Conservation (phyloP, 2,797 vertebrate genomes). For the Intellagama lesueurii region DNA sequence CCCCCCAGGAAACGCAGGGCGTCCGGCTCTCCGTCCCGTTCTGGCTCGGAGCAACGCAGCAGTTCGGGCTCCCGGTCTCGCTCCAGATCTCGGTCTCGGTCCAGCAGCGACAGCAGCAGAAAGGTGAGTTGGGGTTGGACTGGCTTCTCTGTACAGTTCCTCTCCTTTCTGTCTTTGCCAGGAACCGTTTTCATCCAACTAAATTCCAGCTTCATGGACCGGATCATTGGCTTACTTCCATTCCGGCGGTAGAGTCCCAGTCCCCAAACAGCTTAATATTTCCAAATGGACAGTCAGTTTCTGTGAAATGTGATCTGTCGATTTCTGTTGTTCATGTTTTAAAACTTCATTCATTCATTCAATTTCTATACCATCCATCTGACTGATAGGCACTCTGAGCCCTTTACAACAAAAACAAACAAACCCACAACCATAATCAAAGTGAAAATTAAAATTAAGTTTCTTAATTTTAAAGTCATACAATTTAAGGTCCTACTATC, state of each 20-base stretch:
- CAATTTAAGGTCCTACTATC: too few species aligned
- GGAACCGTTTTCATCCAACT: not conserved
- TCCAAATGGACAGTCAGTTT: not conserved
- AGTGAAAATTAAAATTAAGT: too few species aligned
- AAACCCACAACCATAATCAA: too few species aligned
- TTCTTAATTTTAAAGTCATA: too few species aligned
- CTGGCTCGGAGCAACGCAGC: slow-evolving; percentile 65
- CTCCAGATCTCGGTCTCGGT: slow-evolving; percentile 65
- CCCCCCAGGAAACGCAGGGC: slow-evolving; percentile 26
- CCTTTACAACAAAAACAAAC: too few species aligned
- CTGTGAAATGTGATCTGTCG: not conserved
- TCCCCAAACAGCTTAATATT: not conserved
- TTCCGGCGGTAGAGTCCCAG: not conserved
- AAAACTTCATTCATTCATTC: too few species aligned
- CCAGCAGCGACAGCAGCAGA: slow-evolving; percentile 69
- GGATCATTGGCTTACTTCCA: not conserved
- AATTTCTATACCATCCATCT: too few species aligned
- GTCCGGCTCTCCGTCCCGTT: slow-evolving; percentile 61
- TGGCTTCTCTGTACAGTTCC: too few species aligned
- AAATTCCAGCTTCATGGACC: not conserved
- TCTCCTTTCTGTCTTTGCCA: too few species aligned
- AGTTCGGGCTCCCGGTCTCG: slow-evolving; percentile 70
- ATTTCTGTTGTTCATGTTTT: not conserved
- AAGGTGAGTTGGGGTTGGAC: slow-evolving; percentile 62
- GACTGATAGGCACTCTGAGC: too few species aligned